Conservation (phyloP, 1,140 invertebrate species). For the Agraylea sexmaculata region DNA sequence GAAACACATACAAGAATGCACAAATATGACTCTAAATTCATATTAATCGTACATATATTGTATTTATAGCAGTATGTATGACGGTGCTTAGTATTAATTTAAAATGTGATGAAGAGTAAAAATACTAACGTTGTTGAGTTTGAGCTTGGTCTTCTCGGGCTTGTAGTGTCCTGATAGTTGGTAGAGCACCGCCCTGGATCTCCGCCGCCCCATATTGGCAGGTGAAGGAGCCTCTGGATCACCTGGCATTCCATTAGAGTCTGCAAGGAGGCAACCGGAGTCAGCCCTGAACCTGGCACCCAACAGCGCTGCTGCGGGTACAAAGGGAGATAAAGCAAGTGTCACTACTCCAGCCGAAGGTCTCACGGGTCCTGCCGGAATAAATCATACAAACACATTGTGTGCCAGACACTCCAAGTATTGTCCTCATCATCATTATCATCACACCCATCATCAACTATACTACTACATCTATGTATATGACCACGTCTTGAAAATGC, state of each 20-base stretch:
- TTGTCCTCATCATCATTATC: no score
- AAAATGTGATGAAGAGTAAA: no score
- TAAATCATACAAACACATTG: slow-evolving; percentile 19
- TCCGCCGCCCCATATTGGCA: slow-evolving; percentile 76
- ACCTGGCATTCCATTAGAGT: slow-evolving; percentile 67
- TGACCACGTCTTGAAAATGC: no score
- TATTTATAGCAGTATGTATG: no score
- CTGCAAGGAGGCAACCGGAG: slow-evolving; percentile 58
- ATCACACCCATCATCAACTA: no score
- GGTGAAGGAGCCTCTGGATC: slow-evolving; percentile 75
- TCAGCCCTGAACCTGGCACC: slow-evolving; percentile 53
- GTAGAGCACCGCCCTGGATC: slow-evolving; percentile 89
- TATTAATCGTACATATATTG: no score
- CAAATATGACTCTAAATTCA: no score
- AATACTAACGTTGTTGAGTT: slow-evolving; percentile 88
- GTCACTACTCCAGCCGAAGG: slow-evolving; percentile 43
- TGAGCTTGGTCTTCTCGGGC: slow-evolving; percentile 84
- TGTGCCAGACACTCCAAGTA: slow-evolving; percentile 22
- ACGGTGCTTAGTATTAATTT: neutral
- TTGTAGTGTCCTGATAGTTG: slow-evolving; percentile 93
- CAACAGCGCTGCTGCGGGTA: slow-evolving; percentile 56
- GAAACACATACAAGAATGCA: no score
- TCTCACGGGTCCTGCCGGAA: slow-evolving; percentile 39
- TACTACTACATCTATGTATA: no score
- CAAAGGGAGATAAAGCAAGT: slow-evolving; percentile 49